Evolutionary conservation across 2,888 invertebrate genomes (phyloP), one percentile per base, ranked within the genome.

Genomic region (Dioctria linearis): DNA sequence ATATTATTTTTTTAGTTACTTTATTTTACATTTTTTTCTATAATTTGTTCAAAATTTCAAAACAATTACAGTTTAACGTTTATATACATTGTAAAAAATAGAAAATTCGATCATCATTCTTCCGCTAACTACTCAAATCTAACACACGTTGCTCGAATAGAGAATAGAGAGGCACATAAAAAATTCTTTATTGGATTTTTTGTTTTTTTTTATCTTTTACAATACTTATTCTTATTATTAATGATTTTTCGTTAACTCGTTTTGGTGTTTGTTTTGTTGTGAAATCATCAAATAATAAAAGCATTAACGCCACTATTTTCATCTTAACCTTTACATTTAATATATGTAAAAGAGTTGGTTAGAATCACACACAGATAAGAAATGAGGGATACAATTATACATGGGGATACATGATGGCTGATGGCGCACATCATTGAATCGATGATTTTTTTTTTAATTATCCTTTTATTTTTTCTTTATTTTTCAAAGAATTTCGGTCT

Each of bases 231-330:
- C 25, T 25, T 25, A 25, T 25, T 25, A 25, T 25, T 25, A 25
- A 25, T 25, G 46, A 9, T 46, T 67, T 67, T 67, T 8, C 43
- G 46, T 67, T 67, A 67, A 67, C 67, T 67, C 40, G 9, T 54
- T 13, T 73, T 73, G 73, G 49, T 73, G 73, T 73, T 73, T 73
- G 54, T 73, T 54, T 73, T 59, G 73, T 57, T 73, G 73, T 73
- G 57, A 54, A 39, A 40, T 73, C 73, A 73, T 73, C 42, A 57
- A 73, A 59, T 73, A 73, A 73, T 73, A 73, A 57, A 54, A 42
- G 42, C 73, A 73, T 73, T 73, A 73, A 73, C 43, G 57, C 25
- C 59, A 57, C 73, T 57, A 57, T 57, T 5, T 42, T 42, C 73
- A 73, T 73, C 11, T 42, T 73, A 57, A 73, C 54, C 40, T 40